A percentile compares a stretch with the other conserved stretches of the same genome.
These are phyloP conservation scores for Bucorvus abyssinicus DNA, from an alignment of 2,797 vertebrate genomes.

Conservation along the genomic window DNA sequence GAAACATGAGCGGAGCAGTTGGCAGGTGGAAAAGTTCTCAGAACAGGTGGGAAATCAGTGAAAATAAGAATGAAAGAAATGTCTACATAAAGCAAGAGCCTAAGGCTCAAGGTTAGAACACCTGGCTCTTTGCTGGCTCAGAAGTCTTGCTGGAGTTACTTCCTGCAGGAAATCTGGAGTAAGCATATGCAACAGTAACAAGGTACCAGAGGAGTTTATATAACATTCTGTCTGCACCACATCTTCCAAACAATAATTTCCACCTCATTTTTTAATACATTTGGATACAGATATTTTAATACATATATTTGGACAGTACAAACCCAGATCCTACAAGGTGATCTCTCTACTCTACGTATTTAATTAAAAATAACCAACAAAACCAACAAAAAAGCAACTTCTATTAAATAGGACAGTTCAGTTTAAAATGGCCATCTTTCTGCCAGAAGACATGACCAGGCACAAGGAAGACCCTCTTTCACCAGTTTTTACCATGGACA, in stretches of 20 bases:
- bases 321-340: neutral
- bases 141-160: conserved; percentile 4
- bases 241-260: neutral
- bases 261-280: neutral
- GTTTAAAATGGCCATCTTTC: neutral
- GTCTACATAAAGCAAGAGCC: neutral
- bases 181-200: conserved; percentile 3
- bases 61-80: neutral
- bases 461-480: neutral
- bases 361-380: neutral
- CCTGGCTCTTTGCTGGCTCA: neutral
- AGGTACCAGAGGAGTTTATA: conserved; percentile 2
- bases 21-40: neutral
- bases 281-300: neutral
- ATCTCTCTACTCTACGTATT: neutral
- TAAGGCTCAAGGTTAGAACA: neutral
- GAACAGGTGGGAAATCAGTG: neutral
- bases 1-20: neutral
- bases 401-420: neutral
- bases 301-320: neutral
- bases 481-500: neutral
- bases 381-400: neutral
- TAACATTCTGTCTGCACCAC: neutral
- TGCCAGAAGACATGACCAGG: neutral
- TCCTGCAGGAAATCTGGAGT: conserved; percentile 39